Evolutionary conservation across 2,797 vertebrate genomes (phyloP), one percentile per base, ranked within the genome.

Genomic region (Bucorvus abyssinicus): DNA sequence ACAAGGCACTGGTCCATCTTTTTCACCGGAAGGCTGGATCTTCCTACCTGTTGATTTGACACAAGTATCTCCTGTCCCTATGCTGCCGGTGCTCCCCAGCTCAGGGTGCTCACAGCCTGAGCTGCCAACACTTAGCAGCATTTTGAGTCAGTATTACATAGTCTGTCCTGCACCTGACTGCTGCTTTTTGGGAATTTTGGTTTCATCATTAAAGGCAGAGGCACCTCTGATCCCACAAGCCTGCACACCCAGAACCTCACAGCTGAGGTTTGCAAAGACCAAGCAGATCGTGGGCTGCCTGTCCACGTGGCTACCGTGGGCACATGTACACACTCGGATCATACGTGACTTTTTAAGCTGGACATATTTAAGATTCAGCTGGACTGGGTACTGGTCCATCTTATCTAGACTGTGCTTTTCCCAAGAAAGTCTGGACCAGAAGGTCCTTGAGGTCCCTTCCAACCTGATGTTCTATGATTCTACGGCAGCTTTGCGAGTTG

Each of bases 191-290:
- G 22, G 38, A 53, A 24, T 45, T 83, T 49, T 29, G 20, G 24
- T n/a, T 56, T 69, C 45, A 24, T 21, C 26, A 2, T 24, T 15
- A 36, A 18, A 50, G 32, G 56, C 52, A 87, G 69, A 65, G 47
- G n/a, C 50, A 15, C 12, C 60, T 78, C 50, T 59, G 40, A 27
- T 13, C 65, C 56, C 69, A 74, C n/a, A 49, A 3, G 3, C 38
- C 65, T 80, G 68, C 49, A 55, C 36, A 12, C 2, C 42, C 56
- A 45, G 78, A 29, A 38, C 30, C 52, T 67, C 1, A 0, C 67
- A 89, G 77, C 0, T 0, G 1, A 70, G 20, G 27, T 53, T 24
- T 80, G 36, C 47, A 23, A 26, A 26, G 77, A 27, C 36, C 9
- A 9, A 53, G 78, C 7, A 45, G 45, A 24, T 7, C 42, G 8